phyloP scores from a whole-genome alignment of 2,797 vertebrate species.

The Sparidentex hasta region DNA sequence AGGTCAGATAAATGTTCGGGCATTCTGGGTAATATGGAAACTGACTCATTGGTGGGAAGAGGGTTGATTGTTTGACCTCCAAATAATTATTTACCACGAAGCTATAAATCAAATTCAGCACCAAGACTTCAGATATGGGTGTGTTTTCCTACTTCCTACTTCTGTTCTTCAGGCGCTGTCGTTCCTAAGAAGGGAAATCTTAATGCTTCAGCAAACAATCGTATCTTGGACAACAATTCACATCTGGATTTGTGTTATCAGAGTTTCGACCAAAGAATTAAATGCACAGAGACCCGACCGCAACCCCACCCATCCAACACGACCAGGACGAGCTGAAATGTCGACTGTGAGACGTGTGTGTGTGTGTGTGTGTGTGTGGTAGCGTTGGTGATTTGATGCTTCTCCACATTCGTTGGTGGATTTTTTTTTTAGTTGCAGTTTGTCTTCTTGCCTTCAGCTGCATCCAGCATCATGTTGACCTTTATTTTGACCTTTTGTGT shows the following conservation, averaged over 20 bases:
- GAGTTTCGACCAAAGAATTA: too few relatives aligned
- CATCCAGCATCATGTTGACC: conserved; percentile 19
- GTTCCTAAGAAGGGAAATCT: background rate
- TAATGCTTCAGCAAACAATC: background rate
- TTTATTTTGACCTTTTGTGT: conserved; percentile 22
- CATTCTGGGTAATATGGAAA: background rate
- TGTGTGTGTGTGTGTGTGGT: background rate
- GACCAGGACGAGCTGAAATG: background rate
- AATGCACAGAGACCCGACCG: background rate
- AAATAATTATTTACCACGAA: too few relatives aligned
- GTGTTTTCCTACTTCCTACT: conserved; percentile 1
- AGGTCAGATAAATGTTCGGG: background rate
- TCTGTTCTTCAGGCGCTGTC: background rate
- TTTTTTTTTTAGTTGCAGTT: conserved; percentile 33
- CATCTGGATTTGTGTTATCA: background rate
- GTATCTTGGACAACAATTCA: background rate
- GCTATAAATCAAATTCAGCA: too few relatives aligned
- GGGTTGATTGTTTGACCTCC: too few relatives aligned
- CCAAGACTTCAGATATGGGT: background rate
- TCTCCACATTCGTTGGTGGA: background rate
- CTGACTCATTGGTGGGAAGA: background rate
- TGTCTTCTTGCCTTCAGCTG: conserved; percentile 19
- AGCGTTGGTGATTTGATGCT: conserved; percentile 6
- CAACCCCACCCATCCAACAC: background rate
- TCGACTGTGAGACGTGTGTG: background rate